phyloP scores from a whole-genome alignment of 2,113 vertebrate genomes.

The Centrocercus urophasianus region DNA sequence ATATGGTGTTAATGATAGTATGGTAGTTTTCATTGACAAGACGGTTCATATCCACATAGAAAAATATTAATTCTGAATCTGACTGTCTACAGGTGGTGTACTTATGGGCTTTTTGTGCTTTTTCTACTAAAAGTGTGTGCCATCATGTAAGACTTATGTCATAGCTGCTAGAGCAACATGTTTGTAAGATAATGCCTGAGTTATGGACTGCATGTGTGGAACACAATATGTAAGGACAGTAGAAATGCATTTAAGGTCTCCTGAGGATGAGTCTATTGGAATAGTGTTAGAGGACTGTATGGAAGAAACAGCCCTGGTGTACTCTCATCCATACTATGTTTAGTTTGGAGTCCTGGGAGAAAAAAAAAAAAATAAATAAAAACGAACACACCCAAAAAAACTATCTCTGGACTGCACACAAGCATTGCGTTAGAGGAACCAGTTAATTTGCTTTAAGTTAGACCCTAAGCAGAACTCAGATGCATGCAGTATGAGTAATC shows the following conservation, averaged over 20 bases:
- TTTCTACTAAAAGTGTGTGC: not conserved
- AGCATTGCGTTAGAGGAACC: not conserved
- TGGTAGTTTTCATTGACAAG: not conserved
- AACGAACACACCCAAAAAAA: not conserved
- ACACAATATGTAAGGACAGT: fast-evolving
- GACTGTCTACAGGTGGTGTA: not conserved
- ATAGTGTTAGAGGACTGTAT: not conserved
- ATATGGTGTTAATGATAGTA: not conserved
- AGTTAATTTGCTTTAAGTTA: not conserved
- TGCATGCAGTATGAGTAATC: not conserved
- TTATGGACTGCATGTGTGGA: no score
- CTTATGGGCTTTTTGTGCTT: not conserved
- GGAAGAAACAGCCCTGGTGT: not conserved
- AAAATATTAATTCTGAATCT: not conserved
- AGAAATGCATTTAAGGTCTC: not conserved
- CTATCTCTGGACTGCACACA: not conserved
- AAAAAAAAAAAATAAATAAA: no score
- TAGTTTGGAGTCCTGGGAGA: not conserved
- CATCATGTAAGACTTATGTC: not conserved
- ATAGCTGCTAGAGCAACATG: not conserved
- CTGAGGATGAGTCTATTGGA: not conserved
- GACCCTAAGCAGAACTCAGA: not conserved
- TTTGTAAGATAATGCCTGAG: not conserved
- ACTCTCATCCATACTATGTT: not conserved
- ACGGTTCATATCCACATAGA: not conserved